These are phyloP conservation scores for Porites australiensis DNA, from an alignment of 64 coral and sea anemone genomes.

Conservation along the genomic window DNA sequence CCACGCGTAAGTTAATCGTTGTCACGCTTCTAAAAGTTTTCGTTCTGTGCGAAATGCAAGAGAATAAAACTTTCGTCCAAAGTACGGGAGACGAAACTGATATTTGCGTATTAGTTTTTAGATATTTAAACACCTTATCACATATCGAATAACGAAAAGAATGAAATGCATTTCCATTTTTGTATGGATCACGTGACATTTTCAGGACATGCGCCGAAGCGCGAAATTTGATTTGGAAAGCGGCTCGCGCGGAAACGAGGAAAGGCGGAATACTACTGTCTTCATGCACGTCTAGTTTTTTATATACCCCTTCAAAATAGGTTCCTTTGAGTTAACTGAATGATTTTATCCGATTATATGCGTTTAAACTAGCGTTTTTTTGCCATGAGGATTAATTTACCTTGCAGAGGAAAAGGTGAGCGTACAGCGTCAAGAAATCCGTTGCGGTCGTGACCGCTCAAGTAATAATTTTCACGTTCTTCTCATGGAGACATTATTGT, in stretches of 20 bases:
- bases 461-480: background rate
- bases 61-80: no score
- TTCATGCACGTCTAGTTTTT: slow-evolving; percentile 10
- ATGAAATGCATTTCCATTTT: no score
- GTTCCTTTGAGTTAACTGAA: background rate
- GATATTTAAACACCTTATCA: no score
- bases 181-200: slow-evolving; percentile 11
- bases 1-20: background rate
- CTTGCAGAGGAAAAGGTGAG: slow-evolving; percentile 42
- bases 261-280: background rate
- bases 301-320: background rate
- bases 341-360: background rate
- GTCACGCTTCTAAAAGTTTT: background rate
- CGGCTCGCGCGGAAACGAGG: background rate
- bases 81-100: no score
- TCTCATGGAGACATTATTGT: background rate
- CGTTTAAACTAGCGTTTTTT: background rate
- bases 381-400: slow-evolving; percentile 43
- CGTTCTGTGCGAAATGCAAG: background rate
- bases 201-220: slow-evolving; percentile 14
- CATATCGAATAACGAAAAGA: no score
- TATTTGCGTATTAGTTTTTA: no score
- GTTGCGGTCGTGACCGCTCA: background rate
- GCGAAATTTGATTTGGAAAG: slow-evolving; percentile 47
- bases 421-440: background rate